Evolutionary conservation across 2,888 invertebrate species (phyloP).

Genomic region (Nasonia oneida): DNA sequence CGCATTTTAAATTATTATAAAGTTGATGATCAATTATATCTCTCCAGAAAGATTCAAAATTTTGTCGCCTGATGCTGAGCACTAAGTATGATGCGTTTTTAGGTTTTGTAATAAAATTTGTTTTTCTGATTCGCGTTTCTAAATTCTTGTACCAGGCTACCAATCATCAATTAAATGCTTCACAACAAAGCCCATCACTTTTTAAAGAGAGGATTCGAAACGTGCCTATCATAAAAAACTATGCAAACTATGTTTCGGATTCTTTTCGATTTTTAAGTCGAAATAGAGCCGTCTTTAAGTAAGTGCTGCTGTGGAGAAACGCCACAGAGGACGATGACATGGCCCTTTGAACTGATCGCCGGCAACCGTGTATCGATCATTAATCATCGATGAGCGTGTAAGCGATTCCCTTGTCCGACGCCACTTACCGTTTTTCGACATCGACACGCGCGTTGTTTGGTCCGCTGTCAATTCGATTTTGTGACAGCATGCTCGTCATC

Average conservation of each 20-base stretch:
- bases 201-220: no score
- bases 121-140: no score
- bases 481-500: conserved; percentile 17
- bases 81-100: no score
- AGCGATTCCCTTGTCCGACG: conserved; percentile 60
- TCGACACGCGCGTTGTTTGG: conserved; percentile 48
- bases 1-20: no score
- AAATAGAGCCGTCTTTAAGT: conserved; percentile 60
- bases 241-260: not conserved
- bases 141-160: no score
- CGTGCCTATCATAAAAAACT: no score
- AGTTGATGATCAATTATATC: no score
- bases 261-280: conserved; percentile 52
- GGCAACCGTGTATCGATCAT: conserved; percentile 69
- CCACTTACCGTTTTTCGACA: conserved; percentile 62
- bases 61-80: no score
- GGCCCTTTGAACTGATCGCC: conserved; percentile 62
- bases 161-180: no score
- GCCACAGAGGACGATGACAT: conserved; percentile 68
- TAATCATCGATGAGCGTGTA: conserved; percentile 70
- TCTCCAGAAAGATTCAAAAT: no score
- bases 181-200: no score
- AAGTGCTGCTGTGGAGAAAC: conserved; percentile 33
- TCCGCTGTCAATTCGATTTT: conserved; percentile 58
- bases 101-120: no score